Base-by-base conservation (phyloP, 2,797 vertebrate species). In the Coranthus polyacanthus region DNA sequence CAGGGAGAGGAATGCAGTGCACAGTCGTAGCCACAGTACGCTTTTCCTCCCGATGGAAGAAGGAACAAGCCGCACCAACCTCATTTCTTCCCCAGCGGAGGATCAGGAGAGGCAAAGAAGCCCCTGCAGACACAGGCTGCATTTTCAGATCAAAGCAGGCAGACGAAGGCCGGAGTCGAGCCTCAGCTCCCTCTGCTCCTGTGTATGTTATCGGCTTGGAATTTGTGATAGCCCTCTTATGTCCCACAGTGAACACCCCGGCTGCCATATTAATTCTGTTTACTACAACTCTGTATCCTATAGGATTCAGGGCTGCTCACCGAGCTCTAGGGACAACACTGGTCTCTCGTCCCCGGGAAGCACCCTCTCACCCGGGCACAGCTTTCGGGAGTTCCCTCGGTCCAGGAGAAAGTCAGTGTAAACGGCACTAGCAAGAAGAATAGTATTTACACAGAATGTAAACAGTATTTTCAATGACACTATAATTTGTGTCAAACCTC, bases 401-500 rank as follows among this genome's bases (percentile, higher is more conserved):
- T 87, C 75, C 32, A 92, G 96, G 46, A 93, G 96, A 79, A 98
- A 94, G 90, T 98, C 97, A 18, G 85, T 98, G 84, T 98, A 88
- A 80, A 51, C 7, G 29, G 7, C 29, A 32, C 9, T 60, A 39
- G 45, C 24, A 15, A 53, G 60, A 50, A 17, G 45, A 59, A 55
- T 50, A 36, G 37, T 12, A 49, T 84, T 73, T 83, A 77, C 75
- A 84, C 63, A 78, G 68, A 81, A 39, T 49, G 34, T 45, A 74
- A 39, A 59, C 54, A 36, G 34, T 50, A 50, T 80, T 76, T 81
- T 68, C 16, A 75, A 53, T 49, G 51, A 80, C 59, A 63, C 17
- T 54, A 39, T 42, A 66, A 68, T 85, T 83, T 85, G 29, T 80
- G 68, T 67, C 56, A 32, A n/a, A 58, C 22, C 22, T 44, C 20